These are phyloP conservation scores for Odontocerum albicorne DNA, from an alignment of 2,888 invertebrate genomes.

Conservation along the genomic window DNA sequence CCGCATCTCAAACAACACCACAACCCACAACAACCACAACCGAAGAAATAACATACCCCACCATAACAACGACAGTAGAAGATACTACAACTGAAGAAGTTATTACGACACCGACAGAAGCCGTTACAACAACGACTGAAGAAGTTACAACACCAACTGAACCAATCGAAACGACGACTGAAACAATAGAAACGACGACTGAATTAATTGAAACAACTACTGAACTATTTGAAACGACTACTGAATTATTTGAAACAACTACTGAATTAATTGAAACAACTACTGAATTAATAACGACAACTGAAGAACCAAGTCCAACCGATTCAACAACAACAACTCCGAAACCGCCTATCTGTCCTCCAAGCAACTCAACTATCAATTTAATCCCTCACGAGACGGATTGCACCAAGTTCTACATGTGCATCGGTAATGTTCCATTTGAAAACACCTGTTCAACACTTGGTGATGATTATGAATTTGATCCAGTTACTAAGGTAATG, in stretches of 20 bases:
- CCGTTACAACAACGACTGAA: slow-evolving; percentile 41
- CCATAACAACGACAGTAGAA: slow-evolving; percentile 39
- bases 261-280: not conserved
- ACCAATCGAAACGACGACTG: slow-evolving; percentile 38
- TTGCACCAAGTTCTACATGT: slow-evolving; percentile 10
- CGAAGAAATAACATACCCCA: slow-evolving; percentile 39
- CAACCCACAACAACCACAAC: slow-evolving; percentile 37
- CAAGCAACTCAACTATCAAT: not conserved
- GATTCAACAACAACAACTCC: slow-evolving; percentile 23
- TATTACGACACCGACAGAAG: slow-evolving; percentile 41
- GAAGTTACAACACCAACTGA: slow-evolving; percentile 41
- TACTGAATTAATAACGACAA: not conserved
- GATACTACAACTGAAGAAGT: slow-evolving; percentile 40
- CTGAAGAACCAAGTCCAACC: not conserved
- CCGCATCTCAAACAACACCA: slow-evolving; percentile 28
- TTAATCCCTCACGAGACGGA: not conserved
- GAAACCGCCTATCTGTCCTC: slow-evolving; percentile 24
- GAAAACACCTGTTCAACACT: not conserved
- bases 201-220: slow-evolving; percentile 38
- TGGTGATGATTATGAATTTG: not conserved
- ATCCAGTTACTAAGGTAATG: not conserved
- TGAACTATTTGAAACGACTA: not conserved
- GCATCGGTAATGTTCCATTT: not conserved
- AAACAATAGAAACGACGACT: slow-evolving; percentile 35
- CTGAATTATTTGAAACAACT: slow-evolving; percentile 38